phyloP scores from a whole-genome alignment of 2,888 invertebrate species.

The Acanthacorydalis orientalis region DNA sequence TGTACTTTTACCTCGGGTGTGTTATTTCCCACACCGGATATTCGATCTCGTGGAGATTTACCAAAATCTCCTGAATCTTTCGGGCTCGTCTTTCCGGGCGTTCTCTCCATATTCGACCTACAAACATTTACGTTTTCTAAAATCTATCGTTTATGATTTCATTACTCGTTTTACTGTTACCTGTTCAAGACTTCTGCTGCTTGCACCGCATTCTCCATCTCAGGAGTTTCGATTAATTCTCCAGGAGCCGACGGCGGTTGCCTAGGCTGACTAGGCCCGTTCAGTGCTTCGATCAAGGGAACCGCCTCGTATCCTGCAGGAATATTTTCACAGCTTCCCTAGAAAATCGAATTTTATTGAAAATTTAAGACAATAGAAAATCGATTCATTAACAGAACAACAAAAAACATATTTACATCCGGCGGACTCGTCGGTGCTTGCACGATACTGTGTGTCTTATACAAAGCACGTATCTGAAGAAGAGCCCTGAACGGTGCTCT shows the following conservation, averaged over 20 bases:
- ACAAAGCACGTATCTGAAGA: slow-evolving; percentile 85
- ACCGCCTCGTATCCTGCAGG: slow-evolving; percentile 89
- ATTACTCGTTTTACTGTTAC: slow-evolving; percentile 4
- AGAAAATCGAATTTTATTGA: slow-evolving; percentile 6
- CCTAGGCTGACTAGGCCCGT: slow-evolving; percentile 63
- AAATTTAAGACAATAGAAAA: background rate
- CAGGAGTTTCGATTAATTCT: slow-evolving; percentile 35
- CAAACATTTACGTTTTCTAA: slow-evolving; percentile 1
- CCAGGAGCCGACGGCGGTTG: slow-evolving; percentile 25
- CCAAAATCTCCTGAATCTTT: slow-evolving; percentile 23
- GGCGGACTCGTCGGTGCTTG: slow-evolving; percentile 38
- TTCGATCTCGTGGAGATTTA: slow-evolving; percentile 20
- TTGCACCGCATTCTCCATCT: slow-evolving; percentile 46
- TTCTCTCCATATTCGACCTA: slow-evolving; percentile 31
- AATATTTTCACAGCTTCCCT: slow-evolving; percentile 67
- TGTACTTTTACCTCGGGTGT: slow-evolving; percentile 33
- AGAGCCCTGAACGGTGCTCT: slow-evolving; percentile 96
- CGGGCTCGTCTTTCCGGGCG: slow-evolving; percentile 19
- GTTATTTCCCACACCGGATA: slow-evolving; percentile 19
- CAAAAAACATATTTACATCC: slow-evolving; percentile 30
- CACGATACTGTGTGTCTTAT: slow-evolving; percentile 42
- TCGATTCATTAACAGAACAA: background rate
- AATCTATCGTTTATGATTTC: background rate
- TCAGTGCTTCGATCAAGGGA: slow-evolving; percentile 86
- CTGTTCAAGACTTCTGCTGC: slow-evolving; percentile 54